Percentiles rank a stretch among this genome's conserved stretches.
phyloP scores from a whole-genome alignment of 2,888 invertebrate species.

The Dastarcus helophoroides region DNA sequence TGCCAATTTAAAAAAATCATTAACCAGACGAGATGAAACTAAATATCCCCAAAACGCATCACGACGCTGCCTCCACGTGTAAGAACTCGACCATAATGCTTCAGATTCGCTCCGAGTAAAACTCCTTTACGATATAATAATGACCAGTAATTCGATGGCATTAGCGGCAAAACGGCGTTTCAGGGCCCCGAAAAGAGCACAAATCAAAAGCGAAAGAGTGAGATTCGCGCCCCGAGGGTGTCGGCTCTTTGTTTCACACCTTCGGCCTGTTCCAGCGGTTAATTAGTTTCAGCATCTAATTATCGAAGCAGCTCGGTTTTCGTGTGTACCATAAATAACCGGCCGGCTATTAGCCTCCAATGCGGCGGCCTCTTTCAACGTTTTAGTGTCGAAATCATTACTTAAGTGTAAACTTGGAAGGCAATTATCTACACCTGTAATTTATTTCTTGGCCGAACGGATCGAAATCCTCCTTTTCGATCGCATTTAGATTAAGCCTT shows the following conservation, averaged over 20 bases:
- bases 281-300: constrained; percentile 45
- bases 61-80: too few species aligned
- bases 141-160: too few species aligned
- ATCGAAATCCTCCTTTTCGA: too few species aligned
- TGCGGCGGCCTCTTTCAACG: constrained; percentile 34
- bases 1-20: too few species aligned
- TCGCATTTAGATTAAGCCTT: too few species aligned
- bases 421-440: constrained; percentile 37
- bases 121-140: too few species aligned
- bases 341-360: constrained; percentile 28
- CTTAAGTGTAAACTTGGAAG: constrained; percentile 41
- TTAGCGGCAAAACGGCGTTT: constrained; percentile 15
- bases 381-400: constrained; percentile 44
- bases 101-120: too few species aligned
- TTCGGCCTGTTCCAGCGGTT: constrained; percentile 37
- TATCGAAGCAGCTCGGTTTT: constrained; percentile 38
- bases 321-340: constrained; percentile 38
- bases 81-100: too few species aligned
- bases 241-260: constrained; percentile 41
- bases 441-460: constrained; percentile 30
- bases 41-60: too few species aligned
- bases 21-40: too few species aligned
- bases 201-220: constrained; percentile 7
- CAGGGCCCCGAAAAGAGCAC: too few species aligned
- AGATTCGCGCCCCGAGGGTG: constrained; percentile 25